Evolutionary conservation across 1,140 invertebrate genomes (phyloP).

Genomic region (Cotesia typhae): DNA sequence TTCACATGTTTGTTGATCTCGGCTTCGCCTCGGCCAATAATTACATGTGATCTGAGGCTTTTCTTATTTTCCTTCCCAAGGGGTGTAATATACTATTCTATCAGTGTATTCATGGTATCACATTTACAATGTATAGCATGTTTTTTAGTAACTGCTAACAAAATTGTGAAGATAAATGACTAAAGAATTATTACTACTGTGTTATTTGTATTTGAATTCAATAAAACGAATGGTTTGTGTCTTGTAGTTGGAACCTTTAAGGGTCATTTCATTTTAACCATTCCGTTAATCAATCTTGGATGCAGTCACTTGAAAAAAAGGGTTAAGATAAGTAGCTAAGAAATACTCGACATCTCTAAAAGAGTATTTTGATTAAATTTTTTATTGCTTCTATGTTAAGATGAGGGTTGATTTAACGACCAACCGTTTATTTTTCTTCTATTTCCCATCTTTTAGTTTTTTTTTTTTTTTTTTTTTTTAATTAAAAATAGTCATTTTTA

Average conservation of each 20-base stretch:
- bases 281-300: slow-evolving; percentile 6
- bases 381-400: slow-evolving; percentile 59
- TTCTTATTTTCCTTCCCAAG: too few relatives aligned
- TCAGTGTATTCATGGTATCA: too few relatives aligned
- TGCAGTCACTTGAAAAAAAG: slow-evolving; percentile 45
- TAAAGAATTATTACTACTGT: too few relatives aligned
- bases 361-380: slow-evolving; percentile 68
- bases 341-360: slow-evolving; percentile 63
- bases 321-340: slow-evolving; percentile 46
- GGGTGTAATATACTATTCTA: too few relatives aligned
- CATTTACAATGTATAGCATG: too few relatives aligned
- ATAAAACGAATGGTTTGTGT: slow-evolving; percentile 44
- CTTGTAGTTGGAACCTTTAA: slow-evolving; percentile 45
- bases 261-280: slow-evolving; percentile 41
- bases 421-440: slow-evolving; percentile 40
- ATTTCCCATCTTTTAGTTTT: slow-evolving; percentile 43
- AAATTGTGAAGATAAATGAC: too few relatives aligned
- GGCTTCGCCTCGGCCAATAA: too few relatives aligned
- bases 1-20: too few relatives aligned
- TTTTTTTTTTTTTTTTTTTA: neutral
- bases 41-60: too few relatives aligned
- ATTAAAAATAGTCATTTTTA: slow-evolving; percentile 4
- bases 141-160: too few relatives aligned
- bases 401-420: slow-evolving; percentile 57
- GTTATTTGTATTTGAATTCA: slow-evolving; percentile 38